These are phyloP conservation scores for Orientallactaga bullata DNA, from an alignment of 2,113 vertebrate genomes.

Conservation along the genomic window DNA sequence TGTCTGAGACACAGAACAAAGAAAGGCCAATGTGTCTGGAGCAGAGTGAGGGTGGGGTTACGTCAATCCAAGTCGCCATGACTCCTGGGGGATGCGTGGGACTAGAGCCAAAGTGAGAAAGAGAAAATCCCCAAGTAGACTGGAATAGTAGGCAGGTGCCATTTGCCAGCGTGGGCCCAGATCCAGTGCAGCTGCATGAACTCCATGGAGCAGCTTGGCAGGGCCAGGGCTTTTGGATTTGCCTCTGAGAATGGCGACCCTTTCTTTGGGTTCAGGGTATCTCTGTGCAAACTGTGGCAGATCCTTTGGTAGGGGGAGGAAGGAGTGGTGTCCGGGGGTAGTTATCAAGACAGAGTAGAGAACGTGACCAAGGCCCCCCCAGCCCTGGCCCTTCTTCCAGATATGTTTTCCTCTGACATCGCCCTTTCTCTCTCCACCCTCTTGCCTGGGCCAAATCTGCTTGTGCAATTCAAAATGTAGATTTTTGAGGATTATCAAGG, in stretches of 20 bases:
- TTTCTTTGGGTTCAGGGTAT: neutral
- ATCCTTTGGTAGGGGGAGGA: neutral
- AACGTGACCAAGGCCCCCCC: neutral
- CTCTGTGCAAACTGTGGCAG: neutral
- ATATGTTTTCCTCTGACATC: neutral
- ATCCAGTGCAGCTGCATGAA: neutral
- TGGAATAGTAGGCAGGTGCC: neutral
- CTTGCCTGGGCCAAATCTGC: neutral
- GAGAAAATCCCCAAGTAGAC: neutral
- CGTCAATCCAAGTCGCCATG: neutral
- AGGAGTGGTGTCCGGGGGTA: neutral
- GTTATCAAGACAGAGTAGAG: neutral
- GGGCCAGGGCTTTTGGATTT: neutral
- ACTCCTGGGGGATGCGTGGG: neutral
- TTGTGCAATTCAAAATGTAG: neutral
- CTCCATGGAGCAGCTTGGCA: too few species aligned
- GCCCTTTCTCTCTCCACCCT: neutral
- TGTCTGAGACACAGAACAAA: neutral
- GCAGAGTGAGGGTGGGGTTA: neutral
- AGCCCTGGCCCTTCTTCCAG: neutral
- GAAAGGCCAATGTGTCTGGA: neutral
- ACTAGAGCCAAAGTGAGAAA: neutral
- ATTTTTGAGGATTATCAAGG: conserved; percentile 9
- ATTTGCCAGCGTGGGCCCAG: neutral
- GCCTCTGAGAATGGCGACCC: neutral